Conservation (phyloP, 2,797 vertebrate genomes). For the Xenentodon cancila region DNA sequence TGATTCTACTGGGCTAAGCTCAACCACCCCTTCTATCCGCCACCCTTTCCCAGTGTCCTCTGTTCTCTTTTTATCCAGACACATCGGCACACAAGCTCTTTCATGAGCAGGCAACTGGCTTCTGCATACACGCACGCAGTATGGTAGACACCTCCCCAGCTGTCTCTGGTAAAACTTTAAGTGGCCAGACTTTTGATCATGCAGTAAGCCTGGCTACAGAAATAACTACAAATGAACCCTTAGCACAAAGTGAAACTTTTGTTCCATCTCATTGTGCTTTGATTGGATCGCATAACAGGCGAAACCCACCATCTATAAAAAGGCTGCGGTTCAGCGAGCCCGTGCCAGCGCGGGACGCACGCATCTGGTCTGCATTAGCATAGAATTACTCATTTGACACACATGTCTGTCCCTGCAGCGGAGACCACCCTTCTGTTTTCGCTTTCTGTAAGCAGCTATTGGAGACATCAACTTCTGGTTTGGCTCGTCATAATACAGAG, state of each 20-base stretch:
- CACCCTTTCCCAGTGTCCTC: constrained; percentile 3
- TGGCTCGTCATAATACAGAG: constrained; percentile 58
- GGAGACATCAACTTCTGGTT: constrained; percentile 63
- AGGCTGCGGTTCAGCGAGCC: constrained; percentile 35
- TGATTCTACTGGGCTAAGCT: too few species aligned
- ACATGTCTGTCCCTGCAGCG: constrained; percentile 21
- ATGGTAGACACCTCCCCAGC: constrained; percentile 40
- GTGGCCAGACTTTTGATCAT: constrained; percentile 57
- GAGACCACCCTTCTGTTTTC: constrained; percentile 62
- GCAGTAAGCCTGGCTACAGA: constrained; percentile 49
- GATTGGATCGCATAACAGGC: constrained; percentile 46
- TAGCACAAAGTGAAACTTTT: constrained; percentile 52
- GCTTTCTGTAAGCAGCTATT: constrained; percentile 56
- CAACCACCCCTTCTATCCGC: too few species aligned
- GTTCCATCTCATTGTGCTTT: constrained; percentile 47
- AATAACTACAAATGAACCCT: constrained; percentile 67
- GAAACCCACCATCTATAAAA: constrained; percentile 36
- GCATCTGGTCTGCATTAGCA: constrained; percentile 69
- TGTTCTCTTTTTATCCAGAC: constrained; percentile 16
- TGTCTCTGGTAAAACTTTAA: constrained; percentile 65
- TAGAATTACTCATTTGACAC: constrained; percentile 53
- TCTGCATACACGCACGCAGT: constrained; percentile 7
- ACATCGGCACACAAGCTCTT: constrained; percentile 9
- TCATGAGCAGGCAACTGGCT: constrained; percentile 12
- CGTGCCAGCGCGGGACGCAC: constrained; percentile 27